Evolutionary conservation across 35 echinoderm and acorn worm genomes (phyloP), one percentile per base, ranked within the genome.

Genomic region (Anneissia japonica): DNA sequence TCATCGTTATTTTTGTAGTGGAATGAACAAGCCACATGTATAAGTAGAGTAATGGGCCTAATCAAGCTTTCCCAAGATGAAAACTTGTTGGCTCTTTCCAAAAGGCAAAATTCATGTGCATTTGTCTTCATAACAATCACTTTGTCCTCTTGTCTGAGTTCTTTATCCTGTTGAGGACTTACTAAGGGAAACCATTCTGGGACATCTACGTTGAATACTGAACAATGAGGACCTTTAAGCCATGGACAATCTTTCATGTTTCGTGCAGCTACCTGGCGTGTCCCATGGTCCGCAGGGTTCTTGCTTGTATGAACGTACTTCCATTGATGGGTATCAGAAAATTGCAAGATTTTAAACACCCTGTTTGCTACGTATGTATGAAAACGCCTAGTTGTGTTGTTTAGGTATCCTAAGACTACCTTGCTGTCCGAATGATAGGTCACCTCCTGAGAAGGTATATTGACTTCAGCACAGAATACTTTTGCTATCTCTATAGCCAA

Each of bases 321-420:
- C 81, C 40, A 83, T 21, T 83, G 81, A 16, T 29, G 11, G 5
- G 81, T 38, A 30, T 43, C 0, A 1, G 81, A 83, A 29, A 34
- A n/a, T 4, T 34, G 12, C 9, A 13, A 17, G 11, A 81, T 81
- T 30, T 30, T 37, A 29, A 64, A 30, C 0, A 84, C 82, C 5
- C 82, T 19, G 32, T 84, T 84, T 55, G 82, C 82, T 28, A 84
- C 43, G 30, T 84, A 84, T 4, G 46, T 41, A 43, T 84, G 32
- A 34, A 84, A 84, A 28, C 82, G 0, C 28, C 36, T 84, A 2
- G 82, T 32, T 37, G 10, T 36, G 30, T 84, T 84, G 19, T 46
- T 55, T 39, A 84, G 30, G 23, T 84, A 84, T 31, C 82, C 82
- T 7, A 84, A 32, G 14, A 64, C 51, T 64, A n/a, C 12, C 51